Evolutionary conservation across 2,888 invertebrate species (phyloP), one percentile per base, ranked within the genome.

Genomic region (Agrilus mali): DNA sequence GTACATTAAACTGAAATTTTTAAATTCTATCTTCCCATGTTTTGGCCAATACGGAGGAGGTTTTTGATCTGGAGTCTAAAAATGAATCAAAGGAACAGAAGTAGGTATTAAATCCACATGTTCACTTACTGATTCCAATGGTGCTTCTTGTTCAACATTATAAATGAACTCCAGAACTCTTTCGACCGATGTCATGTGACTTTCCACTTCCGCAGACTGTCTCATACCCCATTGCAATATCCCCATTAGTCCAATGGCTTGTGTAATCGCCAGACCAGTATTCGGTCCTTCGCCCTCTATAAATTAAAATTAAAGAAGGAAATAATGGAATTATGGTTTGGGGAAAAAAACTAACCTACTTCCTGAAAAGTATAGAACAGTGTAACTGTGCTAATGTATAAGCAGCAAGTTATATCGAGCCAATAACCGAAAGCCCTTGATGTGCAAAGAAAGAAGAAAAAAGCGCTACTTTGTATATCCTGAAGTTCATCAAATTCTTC

Each of bases 381-480:
- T 1, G 81, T 76, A 0, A 85, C 80, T 8, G 74, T 53, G 1
- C 71, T 67, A 44, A 86, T 78, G 62, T 80, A 86, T 3, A 78
- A 6, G 1, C 77, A 68, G 53, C 82, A 83, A 37, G 84, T 67
- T 54, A 79, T 67, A 58, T 88, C 87, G 39, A 86, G 65, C 65
- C 80, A 77, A 43, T 82, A 75, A 2, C 82, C 84, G 56, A 87
- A 82, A 60, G 85, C 84, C 50, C 84, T 73, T 0, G 63, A 52
- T 8, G 60, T 61, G 1, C 77, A 71, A 33, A 86, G 70, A 56
- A 82, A 82, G 55, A 83, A 71, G 58, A 74, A 84, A 78, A 81
- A 86, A 1, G 84, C 75, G 15, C 82, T 77, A 2, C 81, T 78
- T 58, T 86, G 82, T 0, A 70, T 55, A 55, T 76, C 75, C 55